Conservation (phyloP, 2,888 invertebrate species). For the Seira musarum region DNA sequence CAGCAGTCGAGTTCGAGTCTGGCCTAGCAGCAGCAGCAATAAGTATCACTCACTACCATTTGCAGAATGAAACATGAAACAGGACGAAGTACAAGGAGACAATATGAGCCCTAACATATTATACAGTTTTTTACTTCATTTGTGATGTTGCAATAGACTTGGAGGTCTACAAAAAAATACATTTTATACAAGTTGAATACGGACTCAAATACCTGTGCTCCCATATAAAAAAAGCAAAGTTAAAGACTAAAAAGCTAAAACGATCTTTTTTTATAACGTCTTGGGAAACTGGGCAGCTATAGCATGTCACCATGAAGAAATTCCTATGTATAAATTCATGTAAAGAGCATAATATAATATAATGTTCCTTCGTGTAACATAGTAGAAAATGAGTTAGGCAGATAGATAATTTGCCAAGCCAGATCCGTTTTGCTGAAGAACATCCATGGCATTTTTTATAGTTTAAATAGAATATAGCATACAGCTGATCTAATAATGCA, state of each 20-base stretch:
- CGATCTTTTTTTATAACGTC: neutral
- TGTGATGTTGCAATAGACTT: constrained; percentile 3
- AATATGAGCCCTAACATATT: too few relatives aligned
- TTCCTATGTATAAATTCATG: neutral
- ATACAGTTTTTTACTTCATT: neutral
- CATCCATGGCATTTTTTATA: neutral
- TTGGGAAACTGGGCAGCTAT: neutral
- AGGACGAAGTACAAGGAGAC: neutral
- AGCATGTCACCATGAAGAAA: neutral
- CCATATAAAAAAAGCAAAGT: neutral
- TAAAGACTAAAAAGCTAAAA: neutral
- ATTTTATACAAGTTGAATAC: neutral
- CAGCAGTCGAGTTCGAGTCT: neutral
- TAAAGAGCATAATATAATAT: neutral
- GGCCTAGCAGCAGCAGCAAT: neutral
- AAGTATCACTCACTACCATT: neutral
- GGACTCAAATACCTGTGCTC: neutral
- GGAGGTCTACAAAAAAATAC: neutral
- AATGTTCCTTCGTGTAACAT: neutral
- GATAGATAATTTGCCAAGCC: neutral
- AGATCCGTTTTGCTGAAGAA: too few relatives aligned
- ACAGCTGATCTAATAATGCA: neutral
- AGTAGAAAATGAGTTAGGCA: neutral
- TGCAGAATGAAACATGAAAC: neutral
- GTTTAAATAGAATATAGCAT: neutral